Percentiles rank a stretch among this genome's conserved stretches.
Conservation (phyloP, 2,888 invertebrate species). For the Erebia aethiops region DNA sequence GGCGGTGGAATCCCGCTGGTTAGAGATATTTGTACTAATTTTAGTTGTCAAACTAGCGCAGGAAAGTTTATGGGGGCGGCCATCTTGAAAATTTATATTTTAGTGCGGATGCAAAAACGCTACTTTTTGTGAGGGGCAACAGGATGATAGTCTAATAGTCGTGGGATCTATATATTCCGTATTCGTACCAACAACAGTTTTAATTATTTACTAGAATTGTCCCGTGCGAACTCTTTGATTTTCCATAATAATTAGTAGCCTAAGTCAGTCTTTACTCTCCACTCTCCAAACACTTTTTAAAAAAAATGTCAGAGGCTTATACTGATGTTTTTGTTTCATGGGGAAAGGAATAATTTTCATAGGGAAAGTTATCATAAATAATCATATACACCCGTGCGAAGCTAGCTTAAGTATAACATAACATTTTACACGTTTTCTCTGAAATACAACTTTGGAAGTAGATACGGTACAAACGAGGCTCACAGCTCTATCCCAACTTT, state of each 20-base stretch:
- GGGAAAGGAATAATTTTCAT: too few species aligned
- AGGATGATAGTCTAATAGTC: slow-evolving; percentile 23
- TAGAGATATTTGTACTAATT: slow-evolving; percentile 71
- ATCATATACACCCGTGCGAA: background rate
- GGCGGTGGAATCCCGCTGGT: slow-evolving; percentile 63
- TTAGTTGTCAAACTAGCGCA: slow-evolving; percentile 66
- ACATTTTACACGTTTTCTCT: slow-evolving; percentile 2
- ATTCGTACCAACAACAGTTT: background rate
- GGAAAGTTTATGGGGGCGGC: slow-evolving; percentile 58
- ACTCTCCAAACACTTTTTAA: too few species aligned
- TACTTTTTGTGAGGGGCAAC: slow-evolving; percentile 34
- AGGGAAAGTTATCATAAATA: too few species aligned
- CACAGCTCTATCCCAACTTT: slow-evolving; percentile 47
- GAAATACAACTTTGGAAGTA: slow-evolving; percentile 10
- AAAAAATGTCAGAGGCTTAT: too few species aligned
- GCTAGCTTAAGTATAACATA: background rate
- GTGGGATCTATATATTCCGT: slow-evolving; percentile 31
- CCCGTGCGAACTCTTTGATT: too few species aligned
- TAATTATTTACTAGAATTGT: background rate
- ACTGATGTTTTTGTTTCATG: too few species aligned
- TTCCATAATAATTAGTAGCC: too few species aligned
- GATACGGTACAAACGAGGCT: slow-evolving; percentile 29
- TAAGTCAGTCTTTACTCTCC: too few species aligned
- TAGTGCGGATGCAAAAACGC: slow-evolving; percentile 39
- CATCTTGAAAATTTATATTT: slow-evolving; percentile 48